These are phyloP conservation scores for Trichechus manatus DNA, from an alignment of 2,113 vertebrate species.

Conservation along the genomic window DNA sequence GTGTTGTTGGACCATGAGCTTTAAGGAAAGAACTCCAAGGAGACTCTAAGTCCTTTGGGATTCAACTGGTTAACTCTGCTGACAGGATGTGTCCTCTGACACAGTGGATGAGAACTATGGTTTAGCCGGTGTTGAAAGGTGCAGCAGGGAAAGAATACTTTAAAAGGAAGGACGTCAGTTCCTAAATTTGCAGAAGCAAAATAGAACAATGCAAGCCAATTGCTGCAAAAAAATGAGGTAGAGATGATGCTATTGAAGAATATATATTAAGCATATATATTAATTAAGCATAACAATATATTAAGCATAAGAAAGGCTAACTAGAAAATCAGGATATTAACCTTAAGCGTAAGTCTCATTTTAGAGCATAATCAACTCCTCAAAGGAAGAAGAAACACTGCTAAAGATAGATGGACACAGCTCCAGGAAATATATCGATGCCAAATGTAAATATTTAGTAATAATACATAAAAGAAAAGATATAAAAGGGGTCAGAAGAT, in stretches of 20 bases:
- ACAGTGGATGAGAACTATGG: slow-evolving; percentile 59
- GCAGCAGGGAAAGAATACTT: slow-evolving; percentile 54
- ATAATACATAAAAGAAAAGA: background rate
- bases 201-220: slow-evolving; percentile 62
- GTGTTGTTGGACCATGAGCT: slow-evolving; percentile 52
- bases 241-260: slow-evolving; percentile 65
- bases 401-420: background rate
- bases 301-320: slow-evolving; percentile 58
- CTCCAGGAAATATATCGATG: slow-evolving; percentile 58
- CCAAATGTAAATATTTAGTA: background rate
- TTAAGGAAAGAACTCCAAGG: slow-evolving; percentile 43
- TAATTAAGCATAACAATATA: slow-evolving; percentile 60
- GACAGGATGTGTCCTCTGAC: slow-evolving; percentile 45
- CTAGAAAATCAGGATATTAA: slow-evolving; percentile 47
- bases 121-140: slow-evolving; percentile 60
- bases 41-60: slow-evolving; percentile 58
- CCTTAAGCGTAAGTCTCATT: background rate
- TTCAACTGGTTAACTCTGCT: background rate
- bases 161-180: slow-evolving; percentile 67
- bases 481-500: background rate
- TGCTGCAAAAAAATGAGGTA: slow-evolving; percentile 21
- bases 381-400: slow-evolving; percentile 34
- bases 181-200: slow-evolving; percentile 64
- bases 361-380: slow-evolving; percentile 35
- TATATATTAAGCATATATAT: slow-evolving; percentile 59